Base-by-base conservation (phyloP, 1,140 invertebrate genomes). In the Drosophila teissieri region DNA sequence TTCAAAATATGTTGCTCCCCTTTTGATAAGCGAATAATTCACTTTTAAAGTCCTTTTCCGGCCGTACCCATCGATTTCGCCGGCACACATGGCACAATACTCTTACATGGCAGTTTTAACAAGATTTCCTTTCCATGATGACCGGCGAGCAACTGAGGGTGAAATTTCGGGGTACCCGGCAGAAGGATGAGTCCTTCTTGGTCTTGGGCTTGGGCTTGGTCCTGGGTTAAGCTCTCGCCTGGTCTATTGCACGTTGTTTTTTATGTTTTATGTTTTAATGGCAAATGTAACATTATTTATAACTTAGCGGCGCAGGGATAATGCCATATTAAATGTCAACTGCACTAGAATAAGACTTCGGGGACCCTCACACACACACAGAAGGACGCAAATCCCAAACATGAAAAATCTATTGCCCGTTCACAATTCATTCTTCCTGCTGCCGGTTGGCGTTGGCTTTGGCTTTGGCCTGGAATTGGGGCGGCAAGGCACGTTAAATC, bases 261-360 rank as follows among this genome's bases (percentile, higher is more conserved):
- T 86, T 86, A 88, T 88, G 83, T 79, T 89, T n/a, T n/a, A n/a
- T n/a, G n/a, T n/a, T 86, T 79, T 88, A 85, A 85, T 85, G 82
- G 78, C 55, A 64, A 78, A 68, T 62, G 84, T 73, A 88, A 89
- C 84, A 88, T 88, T 88, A 88, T 88, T 88, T 88, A 88, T 88
- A 88, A 88, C 83, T 83, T 80, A 88, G 84, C 75, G 83, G 64
- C 79, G 79, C 84, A 89, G 61, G 83, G 84, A 88, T 89, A 88
- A 88, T 86, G 84, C 79, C 75, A 83, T 86, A 86, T 86, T 86
- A 86, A 86, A 86, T 88, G 84, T 88, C 84, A 88, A 88, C 83
- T 88, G 80, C 83, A 83, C 79, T 83, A 89, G 84, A 88, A 69
- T 75, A 82, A 70, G 82, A 80, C 83, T 76, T 88, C 72, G 69